These are phyloP conservation scores for Heliconius ethilla DNA, from an alignment of 2,888 invertebrate genomes.

Conservation along the genomic window DNA sequence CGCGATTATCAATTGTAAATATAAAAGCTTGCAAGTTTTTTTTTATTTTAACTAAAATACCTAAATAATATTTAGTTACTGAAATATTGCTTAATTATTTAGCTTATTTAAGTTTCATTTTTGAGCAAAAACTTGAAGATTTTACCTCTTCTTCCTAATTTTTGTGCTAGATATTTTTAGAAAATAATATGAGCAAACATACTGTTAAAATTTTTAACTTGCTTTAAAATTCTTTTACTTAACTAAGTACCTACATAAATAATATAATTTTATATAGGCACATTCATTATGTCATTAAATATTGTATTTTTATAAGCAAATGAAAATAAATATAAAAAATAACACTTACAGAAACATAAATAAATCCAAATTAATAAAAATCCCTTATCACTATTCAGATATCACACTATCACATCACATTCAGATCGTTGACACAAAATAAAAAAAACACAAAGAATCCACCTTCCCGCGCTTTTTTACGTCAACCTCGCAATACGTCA, in stretches of 20 bases:
- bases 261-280: neutral
- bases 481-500: constrained; percentile 63
- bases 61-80: too few relatives aligned
- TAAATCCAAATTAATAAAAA: neutral
- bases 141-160: too few relatives aligned
- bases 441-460: constrained; percentile 44
- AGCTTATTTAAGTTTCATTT: too few relatives aligned
- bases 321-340: neutral
- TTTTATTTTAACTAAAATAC: too few relatives aligned
- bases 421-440: constrained; percentile 35
- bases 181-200: too few relatives aligned
- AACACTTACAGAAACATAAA: neutral
- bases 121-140: too few relatives aligned
- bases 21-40: neutral
- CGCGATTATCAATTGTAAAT: neutral
- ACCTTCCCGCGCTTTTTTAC: constrained; percentile 58
- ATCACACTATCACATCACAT: constrained; percentile 25
- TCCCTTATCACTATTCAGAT: constrained; percentile 15
- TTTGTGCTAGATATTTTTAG: too few relatives aligned
- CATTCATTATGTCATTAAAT: neutral
- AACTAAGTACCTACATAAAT: neutral
- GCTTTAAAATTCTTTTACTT: neutral
- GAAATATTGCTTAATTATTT: too few relatives aligned
- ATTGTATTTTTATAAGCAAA: neutral
- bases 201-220: too few relatives aligned